phyloP scores from a whole-genome alignment of 2,797 vertebrate genomes.

The Danio albolineatus region DNA sequence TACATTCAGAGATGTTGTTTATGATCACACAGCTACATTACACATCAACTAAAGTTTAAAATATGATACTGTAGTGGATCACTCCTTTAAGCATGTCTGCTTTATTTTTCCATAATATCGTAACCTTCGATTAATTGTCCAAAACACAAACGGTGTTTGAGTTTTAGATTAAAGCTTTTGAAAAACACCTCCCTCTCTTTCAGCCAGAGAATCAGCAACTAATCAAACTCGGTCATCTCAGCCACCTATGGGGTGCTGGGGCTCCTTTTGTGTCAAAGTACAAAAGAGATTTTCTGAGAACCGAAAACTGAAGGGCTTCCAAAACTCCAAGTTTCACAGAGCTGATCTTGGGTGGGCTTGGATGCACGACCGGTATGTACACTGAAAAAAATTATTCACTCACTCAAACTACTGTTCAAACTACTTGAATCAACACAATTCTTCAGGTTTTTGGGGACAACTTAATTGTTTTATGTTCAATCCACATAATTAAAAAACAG shows the following conservation, averaged over 20 bases:
- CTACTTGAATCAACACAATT: too few relatives aligned
- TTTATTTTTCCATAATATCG: background rate
- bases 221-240: conserved; percentile 74
- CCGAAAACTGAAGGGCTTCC: conserved; percentile 67
- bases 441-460: too few relatives aligned
- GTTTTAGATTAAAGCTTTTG: conserved; percentile 75
- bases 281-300: conserved; percentile 66
- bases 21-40: too few relatives aligned
- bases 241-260: conserved; percentile 69
- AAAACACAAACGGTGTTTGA: conserved; percentile 66
- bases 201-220: conserved; percentile 68
- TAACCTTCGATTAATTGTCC: conserved; percentile 4
- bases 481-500: too few relatives aligned
- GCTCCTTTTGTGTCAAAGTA: conserved; percentile 70
- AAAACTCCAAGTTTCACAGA: conserved; percentile 70
- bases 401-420: too few relatives aligned
- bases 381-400: too few relatives aligned
- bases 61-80: too few relatives aligned
- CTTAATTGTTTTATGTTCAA: too few relatives aligned
- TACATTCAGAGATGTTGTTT: too few relatives aligned
- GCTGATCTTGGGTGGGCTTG: conserved; percentile 77
- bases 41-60: too few relatives aligned
- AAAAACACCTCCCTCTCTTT: conserved; percentile 65
- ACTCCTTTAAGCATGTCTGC: background rate
- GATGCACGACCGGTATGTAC: conserved; percentile 30